phyloP scores from a whole-genome alignment of 2,113 vertebrate genomes.

The Neolamprologus toae region DNA sequence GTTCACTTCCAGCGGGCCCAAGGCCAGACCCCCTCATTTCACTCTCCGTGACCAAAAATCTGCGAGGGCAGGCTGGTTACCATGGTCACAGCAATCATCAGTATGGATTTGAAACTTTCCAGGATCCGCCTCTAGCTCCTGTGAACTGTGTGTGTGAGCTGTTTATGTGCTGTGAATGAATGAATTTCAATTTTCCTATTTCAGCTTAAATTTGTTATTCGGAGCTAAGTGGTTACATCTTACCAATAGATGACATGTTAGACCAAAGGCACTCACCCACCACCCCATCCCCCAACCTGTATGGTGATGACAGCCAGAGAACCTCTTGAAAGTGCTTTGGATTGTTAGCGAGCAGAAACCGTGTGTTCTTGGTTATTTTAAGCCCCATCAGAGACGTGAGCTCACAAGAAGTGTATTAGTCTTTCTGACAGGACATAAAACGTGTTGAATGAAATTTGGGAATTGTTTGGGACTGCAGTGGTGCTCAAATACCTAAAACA shows the following conservation, averaged over 20 bases:
- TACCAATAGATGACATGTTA: background rate
- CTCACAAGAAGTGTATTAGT: conserved; percentile 9
- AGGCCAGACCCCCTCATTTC: conserved; percentile 2
- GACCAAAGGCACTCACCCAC: background rate
- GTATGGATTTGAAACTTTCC: conserved; percentile 16
- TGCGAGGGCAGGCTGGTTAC: conserved; percentile 4
- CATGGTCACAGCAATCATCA: conserved; percentile 42
- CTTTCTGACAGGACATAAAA: conserved; percentile 32
- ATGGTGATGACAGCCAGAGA: background rate
- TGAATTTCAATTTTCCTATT: background rate
- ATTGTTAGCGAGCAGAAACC: conserved; percentile 1
- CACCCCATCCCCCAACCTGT: background rate
- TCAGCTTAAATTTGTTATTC: background rate
- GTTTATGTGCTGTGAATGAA: conserved; percentile 14
- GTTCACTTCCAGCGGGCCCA: background rate
- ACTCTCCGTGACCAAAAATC: background rate
- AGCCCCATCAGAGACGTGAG: conserved; percentile 2
- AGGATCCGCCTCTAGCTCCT: background rate
- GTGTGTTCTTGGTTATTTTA: conserved; percentile 22
- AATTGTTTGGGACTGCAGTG: background rate
- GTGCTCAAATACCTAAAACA: background rate
- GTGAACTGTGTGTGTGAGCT: background rate
- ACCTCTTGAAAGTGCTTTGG: background rate
- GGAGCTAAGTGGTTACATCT: background rate
- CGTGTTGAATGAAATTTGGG: conserved; percentile 8